phyloP scores from a whole-genome alignment of 2,797 vertebrate genomes.

The Coracias cyanogaster region DNA sequence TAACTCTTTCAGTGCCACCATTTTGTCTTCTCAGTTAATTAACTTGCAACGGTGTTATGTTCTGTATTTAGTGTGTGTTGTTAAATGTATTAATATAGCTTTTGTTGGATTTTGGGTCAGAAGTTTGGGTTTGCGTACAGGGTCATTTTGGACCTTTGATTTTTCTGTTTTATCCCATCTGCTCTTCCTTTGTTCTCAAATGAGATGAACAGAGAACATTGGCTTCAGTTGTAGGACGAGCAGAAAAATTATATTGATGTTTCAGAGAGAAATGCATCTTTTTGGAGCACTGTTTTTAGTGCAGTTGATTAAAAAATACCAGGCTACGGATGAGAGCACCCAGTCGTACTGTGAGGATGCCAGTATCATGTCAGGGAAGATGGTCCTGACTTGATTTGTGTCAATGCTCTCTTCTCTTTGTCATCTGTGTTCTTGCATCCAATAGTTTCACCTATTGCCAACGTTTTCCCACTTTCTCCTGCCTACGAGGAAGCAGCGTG shows the following conservation, averaged over 20 bases:
- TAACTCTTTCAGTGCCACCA: slow-evolving; percentile 75
- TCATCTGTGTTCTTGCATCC: not conserved
- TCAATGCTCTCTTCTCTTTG: not conserved
- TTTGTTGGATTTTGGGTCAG: not conserved
- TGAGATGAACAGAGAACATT: not conserved
- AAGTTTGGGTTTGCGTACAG: not conserved
- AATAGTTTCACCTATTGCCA: not conserved
- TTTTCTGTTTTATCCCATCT: slow-evolving; percentile 4
- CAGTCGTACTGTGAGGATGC: not conserved
- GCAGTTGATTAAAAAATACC: not conserved
- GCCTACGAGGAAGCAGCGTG: not conserved
- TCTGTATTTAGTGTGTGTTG: not conserved
- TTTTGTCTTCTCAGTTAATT: slow-evolving; percentile 48
- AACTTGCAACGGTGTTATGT: not conserved
- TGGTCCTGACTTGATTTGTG: not conserved
- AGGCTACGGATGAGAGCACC: not conserved
- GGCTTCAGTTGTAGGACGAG: not conserved
- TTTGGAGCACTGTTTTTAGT: not conserved
- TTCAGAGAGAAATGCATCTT: not conserved
- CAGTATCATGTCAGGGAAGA: not conserved
- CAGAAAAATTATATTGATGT: not conserved
- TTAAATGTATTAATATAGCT: not conserved
- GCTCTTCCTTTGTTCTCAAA: slow-evolving; percentile 10
- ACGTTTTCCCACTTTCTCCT: not conserved
- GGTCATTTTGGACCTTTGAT: not conserved